Evolutionary conservation across 2,113 vertebrate genomes (phyloP).

Genomic region (Periophthalmodon schlosseri): DNA sequence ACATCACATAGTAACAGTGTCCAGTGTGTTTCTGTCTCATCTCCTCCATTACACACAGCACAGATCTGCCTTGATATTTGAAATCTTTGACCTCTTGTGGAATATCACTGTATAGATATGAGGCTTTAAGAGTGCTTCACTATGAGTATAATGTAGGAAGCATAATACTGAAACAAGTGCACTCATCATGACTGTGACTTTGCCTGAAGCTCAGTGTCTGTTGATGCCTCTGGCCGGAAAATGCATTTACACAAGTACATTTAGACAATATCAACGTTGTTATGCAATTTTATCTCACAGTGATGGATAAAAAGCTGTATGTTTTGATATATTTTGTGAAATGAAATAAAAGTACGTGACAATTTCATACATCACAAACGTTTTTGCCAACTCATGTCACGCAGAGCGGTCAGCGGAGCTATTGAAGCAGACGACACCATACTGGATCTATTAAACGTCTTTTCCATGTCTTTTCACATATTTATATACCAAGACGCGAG

Average conservation of each 20-base stretch:
- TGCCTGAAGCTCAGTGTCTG: conserved; percentile 30
- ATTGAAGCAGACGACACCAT: too few relatives aligned
- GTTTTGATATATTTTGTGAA: background rate
- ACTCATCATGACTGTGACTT: conserved; percentile 53
- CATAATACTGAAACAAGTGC: conserved; percentile 39
- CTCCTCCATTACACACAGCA: conserved; percentile 34
- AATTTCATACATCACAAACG: background rate
- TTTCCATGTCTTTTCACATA: too few relatives aligned
- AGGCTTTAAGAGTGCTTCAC: conserved; percentile 24
- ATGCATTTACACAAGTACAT: conserved; percentile 43
- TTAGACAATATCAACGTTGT: conserved; percentile 35
- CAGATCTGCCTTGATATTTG: conserved; percentile 36
- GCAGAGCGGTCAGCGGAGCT: too few relatives aligned
- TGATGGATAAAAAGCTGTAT: too few relatives aligned
- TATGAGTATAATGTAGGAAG: conserved; percentile 28
- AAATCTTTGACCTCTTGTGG: conserved; percentile 34
- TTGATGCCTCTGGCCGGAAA: conserved; percentile 32
- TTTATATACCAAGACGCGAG: too few relatives aligned
- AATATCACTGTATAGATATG: conserved; percentile 20
- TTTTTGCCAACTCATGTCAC: background rate
- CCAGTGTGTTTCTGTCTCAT: conserved; percentile 44
- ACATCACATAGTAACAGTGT: conserved; percentile 27
- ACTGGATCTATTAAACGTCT: too few relatives aligned
- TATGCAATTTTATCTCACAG: background rate
- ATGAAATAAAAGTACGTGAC: background rate